Evolutionary conservation across 2,797 vertebrate species (phyloP), one percentile per base, ranked within the genome.

Genomic region (Chanos chanos): DNA sequence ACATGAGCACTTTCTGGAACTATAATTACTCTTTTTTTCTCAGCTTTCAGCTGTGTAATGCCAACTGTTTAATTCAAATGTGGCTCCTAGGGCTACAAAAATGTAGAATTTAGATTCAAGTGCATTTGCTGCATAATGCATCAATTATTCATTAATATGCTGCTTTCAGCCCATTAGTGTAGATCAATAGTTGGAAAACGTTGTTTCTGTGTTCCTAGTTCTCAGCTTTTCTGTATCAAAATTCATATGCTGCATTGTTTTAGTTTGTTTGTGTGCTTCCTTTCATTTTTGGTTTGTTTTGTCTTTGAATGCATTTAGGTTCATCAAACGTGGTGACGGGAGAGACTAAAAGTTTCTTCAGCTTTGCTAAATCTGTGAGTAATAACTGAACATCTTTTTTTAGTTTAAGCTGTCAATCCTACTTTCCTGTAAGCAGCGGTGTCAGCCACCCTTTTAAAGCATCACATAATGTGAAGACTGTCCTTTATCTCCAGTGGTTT

Each of bases 261-360:
- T n/a, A n/a, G n/a, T n/a, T n/a, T n/a, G n/a, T n/a, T n/a, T n/a
- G n/a, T n/a, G n/a, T n/a, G n/a, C n/a, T n/a, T n/a, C n/a, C n/a
- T n/a, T n/a, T n/a, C n/a, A n/a, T n/a, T n/a, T n/a, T n/a, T n/a
- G n/a, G 5, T 22, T 47, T 61, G 21, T 53, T 15, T 47, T 22
- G 16, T 7, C 13, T 2, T 31, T 22, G 19, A 78, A 64, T 78
- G 76, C 85, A 89, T 87, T 47, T 88, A 99, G 97, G 97, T 75
- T 96, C 97, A 5, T 99, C 97, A 81, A 99, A 96, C 85, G 95
- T 96, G 93, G 96, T 99, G 74, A 99, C 97, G 54, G 97, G 97
- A 74, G 97, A 99, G 86, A 99, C 97, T 81, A 99, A 97, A 92
- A 99, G 97, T 88, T 98, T 99, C 90, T 99, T 99, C 86, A 99